phyloP scores from a whole-genome alignment of 2,888 invertebrate species.

The Acleris emargana region DNA sequence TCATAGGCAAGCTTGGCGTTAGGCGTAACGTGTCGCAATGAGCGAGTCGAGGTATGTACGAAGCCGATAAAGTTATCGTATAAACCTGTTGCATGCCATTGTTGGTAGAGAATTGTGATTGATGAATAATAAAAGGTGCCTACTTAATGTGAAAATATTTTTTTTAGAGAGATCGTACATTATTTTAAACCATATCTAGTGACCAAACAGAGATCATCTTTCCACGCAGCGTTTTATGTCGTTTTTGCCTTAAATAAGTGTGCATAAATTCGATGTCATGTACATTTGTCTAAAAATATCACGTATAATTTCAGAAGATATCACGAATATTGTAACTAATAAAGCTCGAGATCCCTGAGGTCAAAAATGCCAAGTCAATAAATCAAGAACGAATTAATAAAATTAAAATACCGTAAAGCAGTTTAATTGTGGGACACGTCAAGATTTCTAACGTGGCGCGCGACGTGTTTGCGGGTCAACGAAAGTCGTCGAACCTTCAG shows the following conservation, averaged over 20 bases:
- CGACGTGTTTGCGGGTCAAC: constrained; percentile 40
- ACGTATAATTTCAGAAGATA: too few species aligned
- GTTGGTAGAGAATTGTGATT: background rate
- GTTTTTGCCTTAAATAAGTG: too few species aligned
- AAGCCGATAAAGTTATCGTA: constrained; percentile 15
- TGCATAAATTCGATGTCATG: too few species aligned
- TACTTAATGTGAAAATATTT: too few species aligned
- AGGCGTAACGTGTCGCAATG: constrained; percentile 31
- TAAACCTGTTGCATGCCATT: constrained; percentile 11
- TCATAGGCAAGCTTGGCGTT: constrained; percentile 31
- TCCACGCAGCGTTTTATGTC: too few species aligned
- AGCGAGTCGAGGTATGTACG: constrained; percentile 18
- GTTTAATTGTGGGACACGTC: constrained; percentile 38
- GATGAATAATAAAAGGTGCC: too few species aligned
- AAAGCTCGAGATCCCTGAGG: constrained; percentile 7
- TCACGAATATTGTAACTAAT: too few species aligned
- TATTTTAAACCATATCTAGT: too few species aligned
- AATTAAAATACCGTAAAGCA: constrained; percentile 40
- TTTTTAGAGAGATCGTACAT: too few species aligned
- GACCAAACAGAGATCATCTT: too few species aligned
- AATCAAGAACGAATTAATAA: constrained; percentile 37
- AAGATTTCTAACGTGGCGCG: constrained; percentile 41
- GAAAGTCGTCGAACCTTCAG: constrained; percentile 42
- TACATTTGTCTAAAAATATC: too few species aligned
- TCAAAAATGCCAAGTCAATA: constrained; percentile 25